phyloP scores from a whole-genome alignment of 2,888 invertebrate genomes.

The Tethea ocularis region DNA sequence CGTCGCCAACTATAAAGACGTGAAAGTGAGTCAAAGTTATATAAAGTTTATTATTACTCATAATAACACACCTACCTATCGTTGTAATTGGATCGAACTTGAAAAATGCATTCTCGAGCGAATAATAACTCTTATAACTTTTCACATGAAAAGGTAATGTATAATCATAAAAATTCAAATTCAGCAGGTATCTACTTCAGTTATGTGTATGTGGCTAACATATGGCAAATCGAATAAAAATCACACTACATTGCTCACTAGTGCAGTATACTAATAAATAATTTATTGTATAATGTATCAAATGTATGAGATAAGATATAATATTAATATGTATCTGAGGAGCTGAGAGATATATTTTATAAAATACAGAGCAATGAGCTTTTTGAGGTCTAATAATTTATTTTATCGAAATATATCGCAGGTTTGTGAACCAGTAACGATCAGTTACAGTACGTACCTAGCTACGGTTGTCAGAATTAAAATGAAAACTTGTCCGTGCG shows the following conservation, averaged over 20 bases:
- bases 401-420: not conserved
- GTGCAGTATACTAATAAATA: not conserved
- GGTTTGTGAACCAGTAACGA: not conserved
- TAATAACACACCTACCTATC: slow-evolving; percentile 40
- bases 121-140: slow-evolving; percentile 36
- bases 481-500: slow-evolving; percentile 41
- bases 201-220: not conserved
- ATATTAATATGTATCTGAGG: not conserved
- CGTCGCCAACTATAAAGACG: slow-evolving; percentile 90
- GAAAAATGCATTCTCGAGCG: slow-evolving; percentile 34
- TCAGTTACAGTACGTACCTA: not conserved
- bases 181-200: not conserved
- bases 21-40: slow-evolving; percentile 87
- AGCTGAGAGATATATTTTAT: not conserved
- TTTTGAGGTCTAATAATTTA: not conserved
- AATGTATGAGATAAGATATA: not conserved
- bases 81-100: slow-evolving; percentile 35
- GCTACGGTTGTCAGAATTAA: slow-evolving; percentile 43
- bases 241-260: not conserved
- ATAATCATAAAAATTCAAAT: not conserved
- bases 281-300: not conserved
- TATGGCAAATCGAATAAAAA: not conserved
- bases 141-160: not conserved
- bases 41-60: slow-evolving; percentile 46
- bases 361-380: not conserved